Conservation (phyloP, 2,888 invertebrate species). For the Pecten maximus region DNA sequence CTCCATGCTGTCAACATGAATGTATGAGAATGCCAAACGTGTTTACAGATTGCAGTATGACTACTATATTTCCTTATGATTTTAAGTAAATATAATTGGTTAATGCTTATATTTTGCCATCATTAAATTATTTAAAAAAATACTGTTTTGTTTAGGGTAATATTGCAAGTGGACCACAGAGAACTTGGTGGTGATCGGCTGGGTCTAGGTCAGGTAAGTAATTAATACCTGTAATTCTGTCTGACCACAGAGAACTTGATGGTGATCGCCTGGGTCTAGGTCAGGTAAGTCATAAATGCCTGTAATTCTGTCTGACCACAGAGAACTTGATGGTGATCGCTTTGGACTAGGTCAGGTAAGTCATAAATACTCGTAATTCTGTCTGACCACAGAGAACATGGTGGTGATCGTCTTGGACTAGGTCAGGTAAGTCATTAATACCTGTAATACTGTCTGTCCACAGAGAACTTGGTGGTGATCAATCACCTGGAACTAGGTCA, state of each 20-base stretch:
- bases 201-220: constrained; percentile 61
- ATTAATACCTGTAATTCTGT: background rate
- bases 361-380: background rate
- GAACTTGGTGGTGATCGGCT: constrained; percentile 68
- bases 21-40: too few species aligned
- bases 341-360: constrained; percentile 60
- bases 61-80: too few species aligned
- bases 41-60: too few species aligned
- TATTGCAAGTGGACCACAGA: constrained; percentile 66
- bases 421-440: constrained; percentile 57
- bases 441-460: background rate
- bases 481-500: background rate
- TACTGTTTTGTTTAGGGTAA: too few species aligned
- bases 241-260: background rate
- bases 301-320: background rate
- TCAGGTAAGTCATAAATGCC: background rate
- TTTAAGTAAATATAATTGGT: too few species aligned
- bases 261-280: background rate
- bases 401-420: background rate
- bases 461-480: background rate
- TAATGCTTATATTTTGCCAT: background rate
- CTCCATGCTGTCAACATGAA: too few species aligned
- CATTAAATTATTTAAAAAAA: too few species aligned
- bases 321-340: background rate
- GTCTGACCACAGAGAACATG: too few species aligned